phyloP scores from a whole-genome alignment of 1,140 invertebrate genomes.

The Heliconius himera region DNA sequence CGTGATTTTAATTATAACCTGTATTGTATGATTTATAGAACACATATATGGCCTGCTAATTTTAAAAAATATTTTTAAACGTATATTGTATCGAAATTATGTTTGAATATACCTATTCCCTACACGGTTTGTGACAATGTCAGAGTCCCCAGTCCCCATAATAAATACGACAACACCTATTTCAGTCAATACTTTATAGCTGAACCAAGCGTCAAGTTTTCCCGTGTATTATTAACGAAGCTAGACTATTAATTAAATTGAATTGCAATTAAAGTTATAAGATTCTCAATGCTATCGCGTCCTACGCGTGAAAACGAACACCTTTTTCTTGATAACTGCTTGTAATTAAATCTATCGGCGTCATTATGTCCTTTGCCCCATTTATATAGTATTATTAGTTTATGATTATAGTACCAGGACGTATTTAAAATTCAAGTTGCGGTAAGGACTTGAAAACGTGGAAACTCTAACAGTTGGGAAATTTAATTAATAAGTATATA shows the following conservation, averaged over 20 bases:
- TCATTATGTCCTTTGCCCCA: constrained; percentile 75
- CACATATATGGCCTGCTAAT: constrained; percentile 59
- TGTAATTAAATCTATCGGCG: constrained; percentile 65
- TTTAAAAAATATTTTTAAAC: constrained; percentile 48
- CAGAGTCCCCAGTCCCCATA: neutral
- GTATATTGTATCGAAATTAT: neutral
- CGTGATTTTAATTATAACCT: constrained; percentile 75
- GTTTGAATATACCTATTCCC: neutral
- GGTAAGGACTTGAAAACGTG: constrained; percentile 33
- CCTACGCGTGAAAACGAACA: constrained; percentile 71
- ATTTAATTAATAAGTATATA: constrained; percentile 64
- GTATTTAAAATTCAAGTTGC: constrained; percentile 67
- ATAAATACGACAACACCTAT: constrained; percentile 1
- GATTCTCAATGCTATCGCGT: constrained; percentile 55
- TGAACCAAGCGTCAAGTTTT: constrained; percentile 8
- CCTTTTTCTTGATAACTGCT: constrained; percentile 67
- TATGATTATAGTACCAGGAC: constrained; percentile 63
- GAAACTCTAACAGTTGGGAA: constrained; percentile 40
- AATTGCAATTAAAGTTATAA: constrained; percentile 58
- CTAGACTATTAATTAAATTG: constrained; percentile 57
- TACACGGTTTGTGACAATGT: neutral
- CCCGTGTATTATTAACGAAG: constrained; percentile 20
- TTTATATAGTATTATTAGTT: constrained; percentile 67
- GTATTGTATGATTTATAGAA: constrained; percentile 69
- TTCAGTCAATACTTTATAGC: neutral